Percentiles rank a stretch among this genome's conserved stretches.
Evolutionary conservation across 2,113 vertebrate species (phyloP).

Genomic region (Paracanthobrama guichenoti): DNA sequence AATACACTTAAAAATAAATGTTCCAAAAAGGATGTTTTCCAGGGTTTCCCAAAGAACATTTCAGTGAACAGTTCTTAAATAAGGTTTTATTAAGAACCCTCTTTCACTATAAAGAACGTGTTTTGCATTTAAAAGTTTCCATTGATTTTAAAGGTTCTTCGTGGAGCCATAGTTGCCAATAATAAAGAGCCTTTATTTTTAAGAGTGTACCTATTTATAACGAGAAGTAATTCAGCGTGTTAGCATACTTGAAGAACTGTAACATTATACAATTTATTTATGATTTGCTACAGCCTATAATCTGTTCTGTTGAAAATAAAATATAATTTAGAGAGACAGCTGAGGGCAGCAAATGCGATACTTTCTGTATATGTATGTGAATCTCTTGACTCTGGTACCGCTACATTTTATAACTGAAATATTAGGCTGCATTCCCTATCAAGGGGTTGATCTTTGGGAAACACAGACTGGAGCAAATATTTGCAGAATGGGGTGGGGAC

Average conservation of each 20-base stretch:
- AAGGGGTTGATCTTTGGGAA: conserved; percentile 29
- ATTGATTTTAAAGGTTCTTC: too few relatives aligned
- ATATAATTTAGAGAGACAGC: neutral
- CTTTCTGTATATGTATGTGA: neutral
- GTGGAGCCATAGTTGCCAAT: too few relatives aligned
- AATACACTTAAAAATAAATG: too few relatives aligned
- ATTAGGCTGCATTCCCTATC: conserved; percentile 2
- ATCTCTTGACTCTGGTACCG: neutral
- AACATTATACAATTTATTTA: neutral
- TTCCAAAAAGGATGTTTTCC: too few relatives aligned
- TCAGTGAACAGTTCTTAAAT: too few relatives aligned
- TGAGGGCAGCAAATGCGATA: neutral
- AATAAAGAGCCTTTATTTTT: too few relatives aligned
- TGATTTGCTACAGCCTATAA: neutral
- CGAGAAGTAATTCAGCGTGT: too few relatives aligned
- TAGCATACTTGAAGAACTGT: neutral
- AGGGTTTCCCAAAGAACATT: too few relatives aligned
- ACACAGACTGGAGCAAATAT: conserved; percentile 43
- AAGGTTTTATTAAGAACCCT: too few relatives aligned
- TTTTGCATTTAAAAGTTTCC: too few relatives aligned
- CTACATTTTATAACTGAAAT: neutral
- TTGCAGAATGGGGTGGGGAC: conserved; percentile 64
- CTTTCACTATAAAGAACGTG: too few relatives aligned
- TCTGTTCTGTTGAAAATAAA: neutral
- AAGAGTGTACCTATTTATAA: too few relatives aligned